phyloP scores from a whole-genome alignment of 2,797 vertebrate genomes.

The Aldrovandia affinis region DNA sequence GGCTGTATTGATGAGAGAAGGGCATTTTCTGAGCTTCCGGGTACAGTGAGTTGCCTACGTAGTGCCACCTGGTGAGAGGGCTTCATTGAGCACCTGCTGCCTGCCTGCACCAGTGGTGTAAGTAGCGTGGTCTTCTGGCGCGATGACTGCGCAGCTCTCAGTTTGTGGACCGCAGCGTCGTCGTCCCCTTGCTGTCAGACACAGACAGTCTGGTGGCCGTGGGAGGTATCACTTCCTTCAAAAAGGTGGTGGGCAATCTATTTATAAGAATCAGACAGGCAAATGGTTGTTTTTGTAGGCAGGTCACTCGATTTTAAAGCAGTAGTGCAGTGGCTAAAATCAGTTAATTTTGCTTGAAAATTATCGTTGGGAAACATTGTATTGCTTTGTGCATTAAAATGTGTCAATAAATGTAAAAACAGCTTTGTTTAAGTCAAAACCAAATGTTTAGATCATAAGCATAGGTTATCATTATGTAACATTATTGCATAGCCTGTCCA shows the following conservation, averaged over 20 bases:
- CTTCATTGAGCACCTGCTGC: background rate
- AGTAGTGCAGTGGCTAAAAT: too few species aligned
- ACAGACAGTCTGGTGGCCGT: background rate
- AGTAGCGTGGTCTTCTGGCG: background rate
- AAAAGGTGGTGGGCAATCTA: background rate
- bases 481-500: too few species aligned
- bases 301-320: background rate
- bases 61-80: background rate
- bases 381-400: background rate
- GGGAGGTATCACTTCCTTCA: background rate
- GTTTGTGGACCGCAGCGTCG: background rate
- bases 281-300: background rate
- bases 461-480: too few species aligned
- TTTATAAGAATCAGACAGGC: background rate
- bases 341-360: too few species aligned
- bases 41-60: background rate
- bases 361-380: too few species aligned
- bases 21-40: background rate
- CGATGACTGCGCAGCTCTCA: background rate
- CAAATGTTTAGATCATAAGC: too few species aligned
- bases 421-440: too few species aligned
- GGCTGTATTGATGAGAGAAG: background rate
- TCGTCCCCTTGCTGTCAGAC: background rate
- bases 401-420: background rate
- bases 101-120: background rate